Conservation (phyloP, 92 coral and sea anemone genomes). For the Phenganax stokvisi region DNA sequence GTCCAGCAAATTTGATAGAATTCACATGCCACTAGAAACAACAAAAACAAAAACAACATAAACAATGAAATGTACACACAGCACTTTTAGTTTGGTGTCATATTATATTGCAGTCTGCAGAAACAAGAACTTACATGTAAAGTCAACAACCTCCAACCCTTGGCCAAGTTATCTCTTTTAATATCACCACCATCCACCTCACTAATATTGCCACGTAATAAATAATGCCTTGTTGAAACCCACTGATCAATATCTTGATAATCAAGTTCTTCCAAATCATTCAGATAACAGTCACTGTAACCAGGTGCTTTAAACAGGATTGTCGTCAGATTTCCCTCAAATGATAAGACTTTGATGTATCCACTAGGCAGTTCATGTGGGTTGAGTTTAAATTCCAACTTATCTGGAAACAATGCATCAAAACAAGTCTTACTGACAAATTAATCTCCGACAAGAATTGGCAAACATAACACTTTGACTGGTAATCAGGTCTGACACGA, state of each 20-base stretch:
- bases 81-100: not conserved
- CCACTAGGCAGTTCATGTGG: not conserved
- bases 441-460: not conserved
- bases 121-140: slow-evolving; percentile 1
- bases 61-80: not conserved
- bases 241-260: not conserved
- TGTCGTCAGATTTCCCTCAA: not conserved
- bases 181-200: slow-evolving; percentile 2
- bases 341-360: not conserved
- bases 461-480: too few relatives aligned
- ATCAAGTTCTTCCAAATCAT: not conserved
- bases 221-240: not conserved
- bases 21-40: not conserved
- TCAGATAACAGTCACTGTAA: not conserved
- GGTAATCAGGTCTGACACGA: too few relatives aligned
- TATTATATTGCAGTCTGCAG: too few relatives aligned
- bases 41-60: not conserved
- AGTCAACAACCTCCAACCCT: slow-evolving; percentile 1
- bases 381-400: not conserved
- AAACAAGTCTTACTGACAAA: not conserved
- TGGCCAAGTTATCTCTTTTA: not conserved
- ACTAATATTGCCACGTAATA: not conserved
- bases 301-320: not conserved
- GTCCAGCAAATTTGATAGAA: slow-evolving; percentile 11
- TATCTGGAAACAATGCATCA: not conserved